Evolutionary conservation across 2,888 invertebrate genomes (phyloP), one percentile per base, ranked within the genome.

Genomic region (Stenurella melanura): DNA sequence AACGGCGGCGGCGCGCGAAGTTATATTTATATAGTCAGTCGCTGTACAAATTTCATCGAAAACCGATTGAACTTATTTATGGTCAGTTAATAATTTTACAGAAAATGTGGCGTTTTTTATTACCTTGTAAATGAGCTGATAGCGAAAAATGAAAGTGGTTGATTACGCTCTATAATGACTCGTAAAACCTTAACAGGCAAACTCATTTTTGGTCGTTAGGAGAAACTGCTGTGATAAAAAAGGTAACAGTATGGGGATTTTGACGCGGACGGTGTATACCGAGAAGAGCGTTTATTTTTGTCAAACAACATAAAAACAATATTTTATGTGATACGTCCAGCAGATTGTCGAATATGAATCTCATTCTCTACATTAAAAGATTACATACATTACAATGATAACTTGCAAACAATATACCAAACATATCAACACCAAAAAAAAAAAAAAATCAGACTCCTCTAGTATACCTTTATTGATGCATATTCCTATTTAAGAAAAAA

Each of bases 131-230:
- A 64, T 64, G 19, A 64, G 38, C 38, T 19, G 64, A 38, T 18
- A 42, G 18, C 42, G 64, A 64, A 64, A 64, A 18, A 42, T 42
- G 63, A 17, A 61, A 21, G 63, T 50, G 50, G n/a, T 42, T n/a
- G 50, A n/a, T n/a, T 50, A 50, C 50, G n/a, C n/a, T 50, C n/a
- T 15, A 12, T n/a, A 2, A 42, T 11, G n/a, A 50, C 50, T n/a
- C n/a, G 50, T 50, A 15, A 50, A 50, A 7, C 2, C 6, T n/a
- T 50, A n/a, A 50, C 50, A 50, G 15, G 50, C 50, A 3, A 50
- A 50, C 50, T 2, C 6, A 50, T 50, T 7, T 50, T 50, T 50
- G n/a, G n/a, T 50, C 50, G 12, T 50, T 50, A 50, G 15, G 2
- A 50, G 50, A 50, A 50, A 50, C 6, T 50, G 50, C 15, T n/a